Evolutionary conservation across 2,888 invertebrate species (phyloP).

Genomic region (Heliconius erato): DNA sequence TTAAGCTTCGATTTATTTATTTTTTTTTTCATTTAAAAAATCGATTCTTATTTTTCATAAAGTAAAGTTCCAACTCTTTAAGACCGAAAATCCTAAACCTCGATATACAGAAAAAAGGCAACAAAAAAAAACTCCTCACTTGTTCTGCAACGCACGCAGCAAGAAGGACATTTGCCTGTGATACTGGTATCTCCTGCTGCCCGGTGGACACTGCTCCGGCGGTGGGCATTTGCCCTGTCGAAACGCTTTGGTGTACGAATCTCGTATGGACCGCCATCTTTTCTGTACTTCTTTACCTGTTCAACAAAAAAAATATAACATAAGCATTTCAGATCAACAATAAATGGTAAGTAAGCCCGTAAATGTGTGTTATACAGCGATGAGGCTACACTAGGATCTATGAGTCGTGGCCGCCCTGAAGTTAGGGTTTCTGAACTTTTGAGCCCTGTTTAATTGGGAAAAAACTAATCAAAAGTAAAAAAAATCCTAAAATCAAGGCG

Average conservation of each 20-base stretch:
- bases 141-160: slow-evolving; percentile 75
- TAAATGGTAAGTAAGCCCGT: background rate
- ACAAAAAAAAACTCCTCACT: slow-evolving; percentile 62
- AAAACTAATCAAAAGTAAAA: no score
- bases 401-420: background rate
- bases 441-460: no score
- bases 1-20: no score
- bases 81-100: no score
- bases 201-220: slow-evolving; percentile 73
- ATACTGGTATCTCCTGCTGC: slow-evolving; percentile 74
- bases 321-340: background rate
- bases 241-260: slow-evolving; percentile 81
- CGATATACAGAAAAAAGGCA: no score
- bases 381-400: background rate
- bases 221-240: slow-evolving; percentile 78
- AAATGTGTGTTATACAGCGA: background rate
- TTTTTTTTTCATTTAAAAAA: no score
- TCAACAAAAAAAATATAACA: background rate
- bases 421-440: background rate
- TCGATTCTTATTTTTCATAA: no score
- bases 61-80: no score
- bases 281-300: slow-evolving; percentile 82
- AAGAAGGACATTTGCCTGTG: slow-evolving; percentile 79
- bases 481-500: no score
- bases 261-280: slow-evolving; percentile 81